These are phyloP conservation scores for Phaonia tiefii DNA, from an alignment of 2,888 invertebrate genomes.

Conservation along the genomic window DNA sequence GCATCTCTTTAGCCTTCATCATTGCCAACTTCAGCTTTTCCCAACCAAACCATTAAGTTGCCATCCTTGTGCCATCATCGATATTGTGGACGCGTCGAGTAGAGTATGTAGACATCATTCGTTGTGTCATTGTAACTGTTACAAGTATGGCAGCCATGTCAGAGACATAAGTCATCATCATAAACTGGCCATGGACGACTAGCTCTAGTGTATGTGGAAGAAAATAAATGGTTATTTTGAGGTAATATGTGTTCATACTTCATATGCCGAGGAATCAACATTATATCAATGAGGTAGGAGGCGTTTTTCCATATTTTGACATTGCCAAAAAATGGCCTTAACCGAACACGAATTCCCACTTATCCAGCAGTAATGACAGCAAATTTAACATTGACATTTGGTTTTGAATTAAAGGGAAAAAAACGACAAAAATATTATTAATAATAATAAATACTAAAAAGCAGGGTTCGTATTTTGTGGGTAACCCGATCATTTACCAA, in stretches of 20 bases:
- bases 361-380: too few relatives aligned
- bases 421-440: too few relatives aligned
- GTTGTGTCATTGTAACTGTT: slow-evolving; percentile 38
- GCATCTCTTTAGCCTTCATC: neutral
- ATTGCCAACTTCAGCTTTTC: neutral
- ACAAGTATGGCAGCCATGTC: slow-evolving; percentile 32
- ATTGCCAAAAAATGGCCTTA: too few relatives aligned
- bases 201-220: neutral
- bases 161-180: slow-evolving; percentile 38
- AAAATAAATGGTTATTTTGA: slow-evolving; percentile 33
- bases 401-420: too few relatives aligned
- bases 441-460: too few relatives aligned
- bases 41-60: neutral
- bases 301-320: too few relatives aligned
- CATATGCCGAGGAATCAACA: too few relatives aligned
- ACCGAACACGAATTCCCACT: too few relatives aligned
- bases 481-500: too few relatives aligned
- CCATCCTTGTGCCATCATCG: slow-evolving; percentile 6
- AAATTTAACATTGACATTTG: too few relatives aligned
- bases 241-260: slow-evolving; percentile 22
- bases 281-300: too few relatives aligned
- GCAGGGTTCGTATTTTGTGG: too few relatives aligned
- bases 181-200: neutral
- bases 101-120: neutral
- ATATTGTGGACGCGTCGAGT: neutral